A percentile compares a stretch with the other conserved stretches of the same genome.
phyloP scores from a whole-genome alignment of 2,888 invertebrate genomes.

The Nomada hirtipes region DNA sequence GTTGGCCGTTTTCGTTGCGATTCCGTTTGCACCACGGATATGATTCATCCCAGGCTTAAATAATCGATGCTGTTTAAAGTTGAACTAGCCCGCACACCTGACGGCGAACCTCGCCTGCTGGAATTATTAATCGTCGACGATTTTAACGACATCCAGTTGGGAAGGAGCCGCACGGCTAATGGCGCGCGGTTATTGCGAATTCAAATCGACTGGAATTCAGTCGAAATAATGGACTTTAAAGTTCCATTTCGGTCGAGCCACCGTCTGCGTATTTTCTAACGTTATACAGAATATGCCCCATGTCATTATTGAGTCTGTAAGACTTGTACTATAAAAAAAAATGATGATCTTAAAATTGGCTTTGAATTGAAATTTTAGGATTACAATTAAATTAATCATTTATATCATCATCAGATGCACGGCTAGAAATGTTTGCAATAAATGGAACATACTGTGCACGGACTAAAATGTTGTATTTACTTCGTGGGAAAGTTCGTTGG shows the following conservation, averaged over 20 bases:
- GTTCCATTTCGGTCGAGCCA: not conserved
- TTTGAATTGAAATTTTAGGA: no score
- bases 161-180: not conserved
- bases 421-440: not conserved
- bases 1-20: slow-evolving; percentile 25
- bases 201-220: not conserved
- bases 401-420: no score
- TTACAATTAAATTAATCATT: no score
- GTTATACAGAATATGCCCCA: not conserved
- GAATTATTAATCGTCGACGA: slow-evolving; percentile 22
- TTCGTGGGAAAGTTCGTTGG: not conserved
- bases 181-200: not conserved
- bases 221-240: not conserved
- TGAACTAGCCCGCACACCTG: slow-evolving; percentile 29
- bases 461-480: not conserved
- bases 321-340: no score
- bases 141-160: slow-evolving; percentile 1
- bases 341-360: no score
- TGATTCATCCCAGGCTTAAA: slow-evolving; percentile 41
- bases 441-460: not conserved
- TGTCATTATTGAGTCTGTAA: no score
- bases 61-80: slow-evolving; percentile 54
- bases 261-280: no score
- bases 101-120: slow-evolving; percentile 19
- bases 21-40: slow-evolving; percentile 40